phyloP scores from a whole-genome alignment of 2,797 vertebrate genomes.

The Hylomyscus alleni region DNA sequence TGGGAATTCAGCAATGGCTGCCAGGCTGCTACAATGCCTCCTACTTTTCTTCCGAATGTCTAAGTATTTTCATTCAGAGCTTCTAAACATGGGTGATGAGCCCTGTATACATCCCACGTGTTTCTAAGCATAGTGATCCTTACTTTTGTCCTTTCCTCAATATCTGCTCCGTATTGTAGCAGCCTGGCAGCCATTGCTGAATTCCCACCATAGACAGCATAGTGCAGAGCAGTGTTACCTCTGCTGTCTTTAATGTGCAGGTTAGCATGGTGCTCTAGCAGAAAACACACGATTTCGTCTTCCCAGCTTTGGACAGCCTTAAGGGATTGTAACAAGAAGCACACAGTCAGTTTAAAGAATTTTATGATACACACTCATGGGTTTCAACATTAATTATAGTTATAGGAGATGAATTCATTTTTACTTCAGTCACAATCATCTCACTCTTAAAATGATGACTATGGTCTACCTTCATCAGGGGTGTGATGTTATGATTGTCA shows the following conservation, averaged over 20 bases:
- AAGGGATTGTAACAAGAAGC: background rate
- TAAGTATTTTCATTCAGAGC: background rate
- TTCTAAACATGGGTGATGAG: background rate
- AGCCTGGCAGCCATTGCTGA: background rate
- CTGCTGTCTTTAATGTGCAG: conserved; percentile 81
- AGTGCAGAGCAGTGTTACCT: conserved; percentile 63
- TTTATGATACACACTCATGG: too few relatives aligned
- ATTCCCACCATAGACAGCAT: background rate
- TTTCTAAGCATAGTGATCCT: background rate
- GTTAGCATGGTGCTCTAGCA: background rate
- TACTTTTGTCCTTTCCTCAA: background rate
- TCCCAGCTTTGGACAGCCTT: conserved; percentile 91
- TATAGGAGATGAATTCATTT: background rate
- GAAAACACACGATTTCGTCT: conserved; percentile 68
- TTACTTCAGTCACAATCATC: background rate
- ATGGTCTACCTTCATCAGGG: conserved; percentile 33
- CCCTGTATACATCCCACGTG: conserved; percentile 74
- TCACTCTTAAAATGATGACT: background rate
- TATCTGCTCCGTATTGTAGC: background rate
- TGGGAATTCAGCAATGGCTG: too few relatives aligned
- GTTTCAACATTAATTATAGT: background rate
- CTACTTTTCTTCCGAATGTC: too few relatives aligned
- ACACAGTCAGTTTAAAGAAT: background rate
- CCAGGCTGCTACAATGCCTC: too few relatives aligned
- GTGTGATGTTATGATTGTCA: background rate